Base-by-base conservation (phyloP, 1,140 invertebrate genomes). In the Solenopsis fugax region DNA sequence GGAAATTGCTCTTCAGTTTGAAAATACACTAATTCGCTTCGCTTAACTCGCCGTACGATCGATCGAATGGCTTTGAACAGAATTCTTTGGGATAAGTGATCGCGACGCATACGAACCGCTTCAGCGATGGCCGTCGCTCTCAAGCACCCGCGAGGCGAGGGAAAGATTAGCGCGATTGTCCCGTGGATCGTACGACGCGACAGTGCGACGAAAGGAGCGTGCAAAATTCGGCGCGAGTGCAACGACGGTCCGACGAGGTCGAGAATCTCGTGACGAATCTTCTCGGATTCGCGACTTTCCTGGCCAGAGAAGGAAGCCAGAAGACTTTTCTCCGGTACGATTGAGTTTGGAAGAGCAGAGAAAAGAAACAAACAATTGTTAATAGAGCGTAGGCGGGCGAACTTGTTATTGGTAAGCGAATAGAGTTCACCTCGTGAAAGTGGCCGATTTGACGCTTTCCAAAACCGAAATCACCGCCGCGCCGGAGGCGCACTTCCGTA, bases 101-200 rank as follows among this genome's bases (percentile, higher is more conserved):
- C n/a, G 67, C 65, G 37, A 69, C 64, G 50, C 60, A 29, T 54
- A 37, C 76, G 75, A 77, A 48, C 5, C 54, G 54, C 41, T 13
- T 60, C 41, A 73, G 80, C 80, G 41, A 84, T 84, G 80, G 80
- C 80, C 80, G 54, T 62, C n/a, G 69, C 69, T 73, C n/a, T 6
- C 21, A 34, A 12, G 29, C 60, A 34, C 24, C 12, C 18, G 45
- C 45, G 37, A 73, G 54, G 52, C 54, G 67, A 72, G 56, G 24
- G 24, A 41, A 37, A 48, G 21, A 82, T 73, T 21, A 48, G 67
- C 69, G 24, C 69, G 54, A 60, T 84, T 84, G 58, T 75, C 56
- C 56, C 41, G 54, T 24, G 48, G 69, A 62, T 73, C 45, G n/a
- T 60, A 13, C 69, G 69, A 13, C 69, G 69, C 29, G 24, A 58